A percentile compares a stretch with the other conserved stretches of the same genome.
Evolutionary conservation across 2,797 vertebrate species (phyloP).

Genomic region (Platyrinchus mystaceus): DNA sequence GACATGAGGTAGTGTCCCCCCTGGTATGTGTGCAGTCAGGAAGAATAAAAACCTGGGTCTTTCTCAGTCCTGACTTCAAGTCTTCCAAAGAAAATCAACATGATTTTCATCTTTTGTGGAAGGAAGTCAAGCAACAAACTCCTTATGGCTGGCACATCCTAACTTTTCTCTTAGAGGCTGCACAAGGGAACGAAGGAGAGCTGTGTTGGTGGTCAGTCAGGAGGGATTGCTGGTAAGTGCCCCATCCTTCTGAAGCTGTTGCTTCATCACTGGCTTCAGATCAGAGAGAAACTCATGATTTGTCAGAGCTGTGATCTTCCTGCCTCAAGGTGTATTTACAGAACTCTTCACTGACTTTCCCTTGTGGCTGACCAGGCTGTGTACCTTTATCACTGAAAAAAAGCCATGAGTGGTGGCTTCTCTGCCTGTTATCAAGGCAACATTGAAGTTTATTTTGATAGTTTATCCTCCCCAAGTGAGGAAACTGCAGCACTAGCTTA

Average conservation of each 20-base stretch:
- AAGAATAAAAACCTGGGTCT: background rate
- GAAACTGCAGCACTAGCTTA: background rate
- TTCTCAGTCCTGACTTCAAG: background rate
- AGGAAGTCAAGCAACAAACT: background rate
- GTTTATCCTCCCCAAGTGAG: background rate
- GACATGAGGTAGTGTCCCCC: background rate
- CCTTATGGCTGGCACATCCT: background rate
- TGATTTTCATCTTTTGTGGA: background rate
- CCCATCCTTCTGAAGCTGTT: fast-evolving
- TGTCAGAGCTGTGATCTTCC: background rate
- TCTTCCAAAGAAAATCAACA: background rate
- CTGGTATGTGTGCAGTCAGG: background rate
- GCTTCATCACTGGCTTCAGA: background rate
- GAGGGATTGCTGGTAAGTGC: background rate
- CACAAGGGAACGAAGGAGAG: background rate
- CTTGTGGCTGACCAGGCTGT: background rate
- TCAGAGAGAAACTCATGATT: background rate
- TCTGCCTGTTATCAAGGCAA: background rate
- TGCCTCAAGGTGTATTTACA: background rate
- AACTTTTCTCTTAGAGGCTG: background rate
- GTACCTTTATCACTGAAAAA: background rate
- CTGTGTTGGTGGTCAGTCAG: background rate
- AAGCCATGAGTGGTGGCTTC: fast-evolving
- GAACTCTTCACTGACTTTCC: background rate
- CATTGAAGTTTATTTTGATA: background rate